Evolutionary conservation across 2,797 vertebrate genomes (phyloP).

Genomic region (Pristis pectinata): DNA sequence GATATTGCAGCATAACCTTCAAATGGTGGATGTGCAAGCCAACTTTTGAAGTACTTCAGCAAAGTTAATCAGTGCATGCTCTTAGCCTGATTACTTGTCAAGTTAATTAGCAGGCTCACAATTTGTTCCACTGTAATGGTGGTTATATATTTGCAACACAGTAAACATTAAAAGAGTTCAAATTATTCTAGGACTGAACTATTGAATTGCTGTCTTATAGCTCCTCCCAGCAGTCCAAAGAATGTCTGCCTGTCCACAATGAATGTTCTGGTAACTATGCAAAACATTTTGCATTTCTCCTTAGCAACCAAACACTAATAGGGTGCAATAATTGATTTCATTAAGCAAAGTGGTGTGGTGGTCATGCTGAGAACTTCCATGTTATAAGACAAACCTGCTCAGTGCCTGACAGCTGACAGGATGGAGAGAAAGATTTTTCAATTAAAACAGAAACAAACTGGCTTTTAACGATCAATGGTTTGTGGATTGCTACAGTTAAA

Average conservation of each 20-base stretch:
- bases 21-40: background rate
- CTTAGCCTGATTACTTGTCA: constrained; percentile 15
- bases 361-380: background rate
- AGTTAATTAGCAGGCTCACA: background rate
- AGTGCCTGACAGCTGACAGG: background rate
- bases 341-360: background rate
- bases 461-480: background rate
- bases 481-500: background rate
- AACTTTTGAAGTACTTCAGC: background rate
- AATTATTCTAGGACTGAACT: constrained; percentile 10
- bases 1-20: background rate
- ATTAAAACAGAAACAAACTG: background rate
- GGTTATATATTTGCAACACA: background rate
- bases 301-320: background rate
- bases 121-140: background rate
- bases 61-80: background rate
- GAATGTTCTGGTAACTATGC: constrained; percentile 24
- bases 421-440: background rate
- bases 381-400: background rate
- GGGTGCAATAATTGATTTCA: constrained; percentile 18
- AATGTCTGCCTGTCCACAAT: background rate
- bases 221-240: background rate
- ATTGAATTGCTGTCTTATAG: background rate
- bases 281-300: background rate
- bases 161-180: constrained; percentile 11